Conservation (phyloP, 2,113 vertebrate species). For the Chloropsis hardwickii region DNA sequence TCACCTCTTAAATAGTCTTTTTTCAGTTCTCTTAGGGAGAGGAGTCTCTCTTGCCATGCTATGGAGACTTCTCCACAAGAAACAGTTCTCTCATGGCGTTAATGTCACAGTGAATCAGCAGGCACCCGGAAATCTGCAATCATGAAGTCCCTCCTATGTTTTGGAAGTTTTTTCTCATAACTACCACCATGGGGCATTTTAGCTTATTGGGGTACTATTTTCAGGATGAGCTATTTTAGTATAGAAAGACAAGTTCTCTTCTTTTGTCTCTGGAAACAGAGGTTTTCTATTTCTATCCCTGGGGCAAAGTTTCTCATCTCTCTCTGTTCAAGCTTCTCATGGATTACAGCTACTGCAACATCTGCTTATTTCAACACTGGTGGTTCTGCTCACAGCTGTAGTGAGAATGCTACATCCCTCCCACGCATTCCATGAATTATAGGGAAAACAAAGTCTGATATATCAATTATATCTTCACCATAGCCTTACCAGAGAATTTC, state of each 20-base stretch:
- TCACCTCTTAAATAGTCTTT: neutral
- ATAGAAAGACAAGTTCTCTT: neutral
- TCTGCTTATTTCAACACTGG: neutral
- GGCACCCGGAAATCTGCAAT: neutral
- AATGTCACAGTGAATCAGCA: neutral
- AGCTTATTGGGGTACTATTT: neutral
- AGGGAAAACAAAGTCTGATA: neutral
- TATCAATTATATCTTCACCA: neutral
- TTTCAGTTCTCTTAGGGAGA: neutral
- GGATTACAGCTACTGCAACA: neutral
- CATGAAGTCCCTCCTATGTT: neutral
- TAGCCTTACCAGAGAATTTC: neutral
- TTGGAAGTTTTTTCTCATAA: neutral
- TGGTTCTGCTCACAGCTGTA: neutral
- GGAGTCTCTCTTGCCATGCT: neutral
- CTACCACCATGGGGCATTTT: neutral
- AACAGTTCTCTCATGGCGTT: neutral
- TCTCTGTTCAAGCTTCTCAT: neutral
- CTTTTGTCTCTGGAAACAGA: neutral
- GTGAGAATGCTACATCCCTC: neutral
- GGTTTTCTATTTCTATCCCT: neutral
- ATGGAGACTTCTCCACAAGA: neutral
- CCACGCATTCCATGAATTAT: neutral
- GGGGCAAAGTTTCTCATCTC: neutral
- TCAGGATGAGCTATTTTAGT: neutral